Base-by-base conservation (phyloP, 2,113 vertebrate genomes). In the Colinus virginianus region DNA sequence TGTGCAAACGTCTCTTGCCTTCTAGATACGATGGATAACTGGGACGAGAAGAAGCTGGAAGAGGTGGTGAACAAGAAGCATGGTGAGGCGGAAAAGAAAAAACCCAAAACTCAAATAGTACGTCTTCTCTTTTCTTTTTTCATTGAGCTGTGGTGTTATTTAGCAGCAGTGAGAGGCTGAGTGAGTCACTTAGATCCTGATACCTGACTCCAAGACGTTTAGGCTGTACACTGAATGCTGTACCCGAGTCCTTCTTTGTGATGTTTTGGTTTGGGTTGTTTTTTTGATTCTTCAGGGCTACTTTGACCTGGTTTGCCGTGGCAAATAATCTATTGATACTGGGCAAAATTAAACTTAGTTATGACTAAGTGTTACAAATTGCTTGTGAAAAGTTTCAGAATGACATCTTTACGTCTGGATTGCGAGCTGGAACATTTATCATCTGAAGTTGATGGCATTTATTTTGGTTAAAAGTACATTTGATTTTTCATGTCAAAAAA, bases 21-120 rank as follows among this genome's bases (percentile, higher is more conserved):
- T 90, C 55, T 95, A 99, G 99, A 99, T 97, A 99, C 99, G 15
- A 99, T 99, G 99, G 99, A 99, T 21, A 99, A 98, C 96, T 99
- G 99, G 99, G 99, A 99, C 87, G 99, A 99, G 97, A 99, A 99
- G 98, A 99, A 99, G 89, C 97, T 99, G 96, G 99, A 99, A 95
- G 99, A 99, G 96, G 99, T 99, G 40, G 98, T 99, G 82, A 99
- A 99, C 97, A 99, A 99, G 97, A 99, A 99, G 94, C 99, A 99
- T 76, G 99, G 99, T 93, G 99, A 99, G 93, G 98, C 98, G 6
- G 99, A 99, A 97, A 99, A 99, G 98, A 99, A 98, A 97, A 99
- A 99, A 92, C 98, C 98, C 80, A 99, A 99, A 98, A 99, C 99
- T 49, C 98, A 99, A 96, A 99, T 99, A 88, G 99, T 99, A 98